A percentile compares a stretch with the other conserved stretches of the same genome.
Conservation (phyloP, 2,113 vertebrate species). For the Sporophila hypoxantha region DNA sequence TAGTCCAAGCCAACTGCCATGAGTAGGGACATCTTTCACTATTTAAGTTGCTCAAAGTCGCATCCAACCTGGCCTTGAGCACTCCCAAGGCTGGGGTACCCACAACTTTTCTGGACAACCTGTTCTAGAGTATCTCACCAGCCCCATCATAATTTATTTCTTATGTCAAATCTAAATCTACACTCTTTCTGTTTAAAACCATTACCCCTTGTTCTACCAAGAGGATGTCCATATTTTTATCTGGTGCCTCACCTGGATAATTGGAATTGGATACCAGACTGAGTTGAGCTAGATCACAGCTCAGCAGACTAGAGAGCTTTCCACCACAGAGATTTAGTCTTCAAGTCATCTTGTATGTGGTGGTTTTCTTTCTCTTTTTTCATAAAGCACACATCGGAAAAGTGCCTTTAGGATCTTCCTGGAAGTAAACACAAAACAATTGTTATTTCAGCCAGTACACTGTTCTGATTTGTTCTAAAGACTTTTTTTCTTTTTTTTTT, state of each 20-base stretch:
- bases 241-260: neutral
- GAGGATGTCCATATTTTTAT: neutral
- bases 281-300: neutral
- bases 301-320: neutral
- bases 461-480: neutral
- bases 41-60: neutral
- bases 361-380: neutral
- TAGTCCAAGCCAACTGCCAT: neutral
- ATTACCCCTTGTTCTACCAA: neutral
- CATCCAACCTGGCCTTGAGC: neutral
- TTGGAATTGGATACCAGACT: neutral
- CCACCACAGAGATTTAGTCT: neutral
- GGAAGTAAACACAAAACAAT: neutral
- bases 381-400: neutral
- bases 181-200: neutral
- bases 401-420: neutral
- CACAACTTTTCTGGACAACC: neutral
- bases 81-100: neutral
- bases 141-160: neutral
- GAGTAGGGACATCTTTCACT: neutral
- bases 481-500: fast-evolving
- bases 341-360: neutral
- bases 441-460: neutral
- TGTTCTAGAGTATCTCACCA: neutral
- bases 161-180: neutral